These are phyloP conservation scores for Psephotus haematonotus DNA, from an alignment of 2,113 vertebrate genomes.

Conservation along the genomic window DNA sequence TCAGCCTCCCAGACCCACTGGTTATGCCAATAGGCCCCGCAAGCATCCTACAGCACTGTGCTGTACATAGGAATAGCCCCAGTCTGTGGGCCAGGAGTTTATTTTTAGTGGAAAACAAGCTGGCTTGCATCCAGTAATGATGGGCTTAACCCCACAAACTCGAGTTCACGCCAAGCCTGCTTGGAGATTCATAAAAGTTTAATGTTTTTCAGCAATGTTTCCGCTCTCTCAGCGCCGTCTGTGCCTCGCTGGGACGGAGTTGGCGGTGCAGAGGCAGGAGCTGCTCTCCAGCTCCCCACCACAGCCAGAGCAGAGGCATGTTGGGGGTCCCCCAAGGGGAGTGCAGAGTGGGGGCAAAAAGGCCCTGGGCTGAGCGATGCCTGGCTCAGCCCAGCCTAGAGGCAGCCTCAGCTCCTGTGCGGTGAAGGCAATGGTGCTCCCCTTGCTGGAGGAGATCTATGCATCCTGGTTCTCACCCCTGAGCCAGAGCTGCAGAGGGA, in stretches of 20 bases:
- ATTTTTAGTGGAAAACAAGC: neutral
- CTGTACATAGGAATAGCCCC: neutral
- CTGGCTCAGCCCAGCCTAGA: neutral
- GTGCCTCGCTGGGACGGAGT: neutral
- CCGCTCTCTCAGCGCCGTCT: neutral
- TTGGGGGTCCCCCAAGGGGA: accelerated
- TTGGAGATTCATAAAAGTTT: neutral
- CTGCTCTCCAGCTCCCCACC: neutral
- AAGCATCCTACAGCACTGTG: accelerated
- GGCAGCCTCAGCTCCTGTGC: neutral
- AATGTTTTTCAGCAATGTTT: neutral
- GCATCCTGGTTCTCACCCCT: neutral
- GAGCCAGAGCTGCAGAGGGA: neutral
- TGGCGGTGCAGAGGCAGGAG: accelerated
- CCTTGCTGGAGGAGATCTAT: neutral
- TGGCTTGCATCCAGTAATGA: neutral
- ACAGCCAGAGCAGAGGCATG: accelerated
- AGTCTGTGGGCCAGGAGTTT: neutral
- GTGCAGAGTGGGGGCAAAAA: neutral
- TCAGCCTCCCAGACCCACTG: neutral
- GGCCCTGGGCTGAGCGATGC: accelerated
- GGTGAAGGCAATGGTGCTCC: neutral
- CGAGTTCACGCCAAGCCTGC: neutral
- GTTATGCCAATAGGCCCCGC: neutral
- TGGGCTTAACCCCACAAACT: neutral